phyloP scores from a whole-genome alignment of 2,797 vertebrate species.

The Simalia tracyae region DNA sequence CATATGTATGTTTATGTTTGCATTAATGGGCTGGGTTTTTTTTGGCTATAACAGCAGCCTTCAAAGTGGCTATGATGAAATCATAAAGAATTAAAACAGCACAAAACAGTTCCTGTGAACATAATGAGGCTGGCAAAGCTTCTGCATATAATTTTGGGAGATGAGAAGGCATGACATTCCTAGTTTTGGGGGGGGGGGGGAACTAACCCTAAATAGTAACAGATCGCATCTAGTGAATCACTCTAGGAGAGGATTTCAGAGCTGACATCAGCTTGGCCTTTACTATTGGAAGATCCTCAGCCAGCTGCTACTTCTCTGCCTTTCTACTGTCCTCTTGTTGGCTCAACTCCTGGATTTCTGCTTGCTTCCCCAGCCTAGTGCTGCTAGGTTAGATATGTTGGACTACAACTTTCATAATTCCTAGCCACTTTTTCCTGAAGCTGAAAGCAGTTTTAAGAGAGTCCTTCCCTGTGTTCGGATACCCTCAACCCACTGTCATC shows the following conservation, averaged over 20 bases:
- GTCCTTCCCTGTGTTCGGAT: not conserved
- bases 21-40: not conserved
- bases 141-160: not conserved
- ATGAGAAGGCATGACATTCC: not conserved
- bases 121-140: not conserved
- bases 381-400: not conserved
- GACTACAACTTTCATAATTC: not conserved
- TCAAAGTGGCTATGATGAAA: not conserved
- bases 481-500: not conserved
- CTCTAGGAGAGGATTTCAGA: not conserved
- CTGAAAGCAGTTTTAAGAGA: not conserved
- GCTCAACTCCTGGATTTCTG: not conserved
- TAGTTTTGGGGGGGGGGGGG: fast-evolving
- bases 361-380: not conserved
- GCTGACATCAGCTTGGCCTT: not conserved
- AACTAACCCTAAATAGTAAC: not conserved
- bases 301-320: not conserved
- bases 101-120: not conserved
- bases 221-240: not conserved
- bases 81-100: not conserved
- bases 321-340: not conserved
- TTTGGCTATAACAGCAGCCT: not conserved
- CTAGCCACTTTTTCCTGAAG: not conserved
- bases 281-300: not conserved
- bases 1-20: not conserved